phyloP scores from a whole-genome alignment of 1,140 invertebrate genomes.

The Leptinotarsa lineolata region DNA sequence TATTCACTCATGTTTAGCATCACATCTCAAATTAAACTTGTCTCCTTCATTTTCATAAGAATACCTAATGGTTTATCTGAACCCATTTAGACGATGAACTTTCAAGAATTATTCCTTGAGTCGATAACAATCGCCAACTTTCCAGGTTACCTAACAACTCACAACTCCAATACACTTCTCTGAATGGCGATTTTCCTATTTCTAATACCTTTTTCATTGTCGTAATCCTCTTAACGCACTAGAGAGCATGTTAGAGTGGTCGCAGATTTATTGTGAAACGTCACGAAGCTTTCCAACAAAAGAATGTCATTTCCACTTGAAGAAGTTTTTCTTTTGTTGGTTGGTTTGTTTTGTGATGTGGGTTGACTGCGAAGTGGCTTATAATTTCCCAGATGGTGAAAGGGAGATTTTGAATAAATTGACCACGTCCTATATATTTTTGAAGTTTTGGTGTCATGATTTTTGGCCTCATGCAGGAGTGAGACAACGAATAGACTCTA shows the following conservation, averaged over 20 bases:
- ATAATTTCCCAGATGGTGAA: not conserved
- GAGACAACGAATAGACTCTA: too few species aligned
- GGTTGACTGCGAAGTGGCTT: not conserved
- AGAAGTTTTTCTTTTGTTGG: not conserved
- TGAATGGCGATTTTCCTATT: not conserved
- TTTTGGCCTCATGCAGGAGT: too few species aligned
- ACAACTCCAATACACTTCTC: not conserved
- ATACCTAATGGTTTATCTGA: too few species aligned
- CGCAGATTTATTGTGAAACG: not conserved
- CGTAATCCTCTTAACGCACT: constrained; percentile 1
- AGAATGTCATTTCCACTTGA: not conserved
- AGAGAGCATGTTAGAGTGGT: not conserved
- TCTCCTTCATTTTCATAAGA: too few species aligned
- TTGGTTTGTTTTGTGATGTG: constrained; percentile 1
- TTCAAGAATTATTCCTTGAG: too few species aligned
- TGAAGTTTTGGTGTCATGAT: too few species aligned
- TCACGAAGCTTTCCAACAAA: not conserved
- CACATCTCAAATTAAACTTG: too few species aligned
- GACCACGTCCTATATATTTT: too few species aligned
- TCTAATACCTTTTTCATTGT: not conserved
- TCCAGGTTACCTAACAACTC: not conserved
- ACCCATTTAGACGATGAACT: too few species aligned
- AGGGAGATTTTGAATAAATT: too few species aligned
- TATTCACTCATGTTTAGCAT: too few species aligned
- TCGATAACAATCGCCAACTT: not conserved